Percentiles rank a stretch among this genome's conserved stretches.
These are phyloP conservation scores for Clarias fuscus DNA, from an alignment of 2,797 vertebrate species.

Conservation along the genomic window DNA sequence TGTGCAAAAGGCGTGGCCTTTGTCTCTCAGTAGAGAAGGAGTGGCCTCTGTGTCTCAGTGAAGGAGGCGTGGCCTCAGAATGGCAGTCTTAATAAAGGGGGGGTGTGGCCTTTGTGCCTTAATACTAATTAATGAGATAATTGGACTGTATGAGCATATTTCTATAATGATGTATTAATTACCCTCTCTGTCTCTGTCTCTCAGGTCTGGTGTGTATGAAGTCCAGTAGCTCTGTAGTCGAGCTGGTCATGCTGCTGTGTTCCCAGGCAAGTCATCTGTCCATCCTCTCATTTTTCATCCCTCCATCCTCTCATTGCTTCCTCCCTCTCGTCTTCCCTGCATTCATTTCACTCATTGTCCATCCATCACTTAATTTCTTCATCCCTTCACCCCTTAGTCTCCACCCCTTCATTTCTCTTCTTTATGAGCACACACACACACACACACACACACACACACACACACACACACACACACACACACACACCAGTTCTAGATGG, in stretches of 20 bases:
- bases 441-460: neutral
- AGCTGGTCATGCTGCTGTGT: slow-evolving; percentile 97
- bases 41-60: neutral
- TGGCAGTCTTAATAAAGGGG: neutral
- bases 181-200: neutral
- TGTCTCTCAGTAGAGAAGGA: neutral
- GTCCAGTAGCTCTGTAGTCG: slow-evolving; percentile 97
- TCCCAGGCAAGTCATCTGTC: slow-evolving; percentile 85
- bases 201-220: slow-evolving; percentile 97
- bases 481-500: neutral
- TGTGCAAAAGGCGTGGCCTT: neutral
- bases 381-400: neutral
- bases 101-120: neutral
- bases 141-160: neutral
- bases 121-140: neutral
- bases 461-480: slow-evolving; percentile 23
- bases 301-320: slow-evolving; percentile 20
- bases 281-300: slow-evolving; percentile 45
- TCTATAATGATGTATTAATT: neutral
- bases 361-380: slow-evolving; percentile 13
- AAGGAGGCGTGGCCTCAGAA: neutral
- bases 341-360: slow-evolving; percentile 51
- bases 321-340: slow-evolving; percentile 46
- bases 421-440: neutral
- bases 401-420: slow-evolving; percentile 46